Evolutionary conservation across 35 echinoderm and acorn worm genomes (phyloP), one percentile per base, ranked within the genome.

Genomic region (Diadema setosum): DNA sequence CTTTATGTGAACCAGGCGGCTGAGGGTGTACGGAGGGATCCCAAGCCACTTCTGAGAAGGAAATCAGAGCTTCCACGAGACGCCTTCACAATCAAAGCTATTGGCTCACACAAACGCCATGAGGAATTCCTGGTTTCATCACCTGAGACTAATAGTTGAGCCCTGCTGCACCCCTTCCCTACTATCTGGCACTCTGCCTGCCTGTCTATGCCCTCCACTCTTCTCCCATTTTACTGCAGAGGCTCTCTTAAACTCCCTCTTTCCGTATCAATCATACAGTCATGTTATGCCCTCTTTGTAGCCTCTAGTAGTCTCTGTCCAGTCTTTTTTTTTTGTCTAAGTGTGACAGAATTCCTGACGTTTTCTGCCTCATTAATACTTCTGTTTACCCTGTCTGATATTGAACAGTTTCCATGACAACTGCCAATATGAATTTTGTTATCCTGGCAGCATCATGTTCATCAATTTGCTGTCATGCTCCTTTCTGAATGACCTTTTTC

Each of bases 1-100:
- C 50, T 87, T 73, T 46, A 25, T 30, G 16, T 85, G 60, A 30
- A 58, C 23, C 74, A 90, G 87, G 56, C 67, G 69, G 30, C 63
- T 81, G 56, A 55, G 27, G 75, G 41, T 70, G 80, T 24, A 56
- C 83, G 65, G 80, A 91, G 82, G 81, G 67, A 82, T 31, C 15
- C 39, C 81, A 96, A 92, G 90, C 85, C 90, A 36, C 73, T 96
- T 5, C 83, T 96, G 34, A 88, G 94, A 59, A 64, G 94, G 80
- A 96, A 96, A 92, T 96, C 94, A 15, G 90, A 96, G 86, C 94
- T 96, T 85, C 94, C 94, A 70, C 90, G 92, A 34, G 94, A 96
- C 58, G 94, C 90, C 43, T 81, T 85, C 45, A 93, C 90, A 20
- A 81, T 89, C 29, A 56, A 80, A 46, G 86, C 90, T n/a, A 70